Base-by-base conservation (phyloP, 1,140 invertebrate genomes). In the Macrocentrus cingulum region DNA sequence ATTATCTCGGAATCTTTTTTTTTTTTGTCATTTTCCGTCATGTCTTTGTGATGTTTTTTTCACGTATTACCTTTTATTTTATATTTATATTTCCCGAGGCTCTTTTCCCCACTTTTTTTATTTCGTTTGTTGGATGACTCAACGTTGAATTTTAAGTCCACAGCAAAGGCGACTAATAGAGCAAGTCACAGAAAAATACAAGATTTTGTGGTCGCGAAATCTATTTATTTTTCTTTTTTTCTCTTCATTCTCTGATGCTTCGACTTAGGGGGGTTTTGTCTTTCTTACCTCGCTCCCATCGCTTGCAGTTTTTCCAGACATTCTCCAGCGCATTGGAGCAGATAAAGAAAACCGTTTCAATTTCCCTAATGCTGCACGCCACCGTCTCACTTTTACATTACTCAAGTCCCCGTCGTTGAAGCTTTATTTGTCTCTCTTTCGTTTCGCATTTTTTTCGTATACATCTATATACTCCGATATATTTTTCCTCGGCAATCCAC, bases 311-410 rank as follows among this genome's bases (percentile, higher is more conserved):
- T n/a, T n/a, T n/a, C 25, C 4, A 4, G 25, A 29, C 25, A 9
- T 51, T 34, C 56, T 20, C 57, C 20, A 50, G 59, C 36, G 53
- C 56, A 55, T 61, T 61, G 52, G 42, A 44, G 41, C 62, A 65
- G 72, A 75, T 75, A 75, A 77, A 74, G 75, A 75, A 72, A 74
- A 68, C 68, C 71, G 69, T 77, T 77, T 76, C 75, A 75, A 77
- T 77, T 77, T 76, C 68, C 72, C 70, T 77, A 77, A 77, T 77
- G 75, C 70, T 69, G 59, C 42, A 29, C 15, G 49, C 58, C 60
- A 65, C 53, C 66, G 57, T 66, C 62, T 68, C 66, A 60, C 62
- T 68, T 65, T 66, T 65, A 60, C 66, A 67, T 70, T 66, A 64
- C 49, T 41, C 65, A 48, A 58, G 37, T 62, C 25, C 44, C 39